Base-by-base conservation (phyloP, 2,113 vertebrate genomes). In the Hylia prasina region DNA sequence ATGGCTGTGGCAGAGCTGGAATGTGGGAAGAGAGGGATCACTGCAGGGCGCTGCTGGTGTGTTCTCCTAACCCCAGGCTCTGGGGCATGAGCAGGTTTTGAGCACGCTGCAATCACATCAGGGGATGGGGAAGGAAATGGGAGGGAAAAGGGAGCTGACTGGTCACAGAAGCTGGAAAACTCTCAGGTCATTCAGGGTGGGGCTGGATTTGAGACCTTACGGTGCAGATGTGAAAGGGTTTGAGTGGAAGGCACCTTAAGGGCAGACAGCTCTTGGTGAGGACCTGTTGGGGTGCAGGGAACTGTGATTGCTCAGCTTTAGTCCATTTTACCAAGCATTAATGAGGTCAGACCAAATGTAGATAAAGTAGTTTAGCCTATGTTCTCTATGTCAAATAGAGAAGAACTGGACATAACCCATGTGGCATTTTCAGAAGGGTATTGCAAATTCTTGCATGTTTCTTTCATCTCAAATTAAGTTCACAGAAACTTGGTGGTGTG, bases 401-500 rank as follows among this genome's bases (percentile, higher is more conserved):
- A 35, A 66, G 56, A 47, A 47, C n/a, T 35, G 57, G 50, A 22
- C 2, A 6, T 60, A 63, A 15, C 28, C 50, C 40, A 9, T 27
- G 27, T 51, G 77, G 65, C 35, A 13, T 91, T 82, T 87, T 84
- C 78, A 85, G 73, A n/a, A n/a, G 91, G 65, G 44, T 91, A 15
- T 48, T 79, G 57, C 0, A 2, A 76, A 48, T 90, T 87, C 56
- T 84, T 75, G 2, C 4, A 2, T 39, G 17, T 82, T 79, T 82
- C 37, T 56, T 90, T 93, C 50, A 45, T 65, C 81, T 94, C 76
- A 84, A 60, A 47, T 76, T 51, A 76, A 61, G 18, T 65, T 82
- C 48, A 73, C 30, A 39, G 69, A 58, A 89, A 81, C 47, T 10
- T 42, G 25, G 19, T 42, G 44, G 6, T 8, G 3, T 78, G 42